These are phyloP conservation scores for Actias luna DNA, from an alignment of 2,888 invertebrate genomes.

Conservation along the genomic window DNA sequence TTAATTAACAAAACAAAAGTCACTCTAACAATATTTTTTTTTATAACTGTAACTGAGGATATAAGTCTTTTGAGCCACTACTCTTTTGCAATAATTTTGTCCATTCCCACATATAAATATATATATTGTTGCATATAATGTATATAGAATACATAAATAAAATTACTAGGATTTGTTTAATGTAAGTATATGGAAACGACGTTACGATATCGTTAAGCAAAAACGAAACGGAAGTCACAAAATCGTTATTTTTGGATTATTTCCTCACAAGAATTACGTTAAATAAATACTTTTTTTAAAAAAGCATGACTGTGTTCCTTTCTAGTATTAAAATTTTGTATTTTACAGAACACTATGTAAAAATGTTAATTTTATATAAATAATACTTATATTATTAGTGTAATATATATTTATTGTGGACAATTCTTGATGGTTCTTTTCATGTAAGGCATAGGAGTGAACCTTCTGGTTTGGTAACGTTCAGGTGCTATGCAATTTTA, in stretches of 20 bases:
- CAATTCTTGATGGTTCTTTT: constrained; percentile 6
- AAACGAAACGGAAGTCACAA: background rate
- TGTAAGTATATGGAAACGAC: too few species aligned
- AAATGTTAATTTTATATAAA: constrained; percentile 13
- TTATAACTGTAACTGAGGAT: too few species aligned
- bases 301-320: constrained; percentile 59
- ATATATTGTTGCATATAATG: too few species aligned
- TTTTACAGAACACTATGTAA: constrained; percentile 36
- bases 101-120: too few species aligned
- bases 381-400: constrained; percentile 8
- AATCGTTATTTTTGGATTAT: background rate
- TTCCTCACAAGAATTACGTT: constrained; percentile 7
- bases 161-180: too few species aligned
- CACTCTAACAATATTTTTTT: too few species aligned
- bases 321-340: constrained; percentile 43
- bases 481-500: too few species aligned
- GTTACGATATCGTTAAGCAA: background rate
- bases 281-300: constrained; percentile 13
- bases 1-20: too few species aligned
- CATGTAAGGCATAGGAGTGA: background rate
- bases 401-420: constrained; percentile 5
- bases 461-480: background rate
- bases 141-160: too few species aligned
- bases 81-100: too few species aligned
- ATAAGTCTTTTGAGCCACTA: too few species aligned